Evolutionary conservation across 1,140 invertebrate species (phyloP).

Genomic region (Zaprionus tsacasi): DNA sequence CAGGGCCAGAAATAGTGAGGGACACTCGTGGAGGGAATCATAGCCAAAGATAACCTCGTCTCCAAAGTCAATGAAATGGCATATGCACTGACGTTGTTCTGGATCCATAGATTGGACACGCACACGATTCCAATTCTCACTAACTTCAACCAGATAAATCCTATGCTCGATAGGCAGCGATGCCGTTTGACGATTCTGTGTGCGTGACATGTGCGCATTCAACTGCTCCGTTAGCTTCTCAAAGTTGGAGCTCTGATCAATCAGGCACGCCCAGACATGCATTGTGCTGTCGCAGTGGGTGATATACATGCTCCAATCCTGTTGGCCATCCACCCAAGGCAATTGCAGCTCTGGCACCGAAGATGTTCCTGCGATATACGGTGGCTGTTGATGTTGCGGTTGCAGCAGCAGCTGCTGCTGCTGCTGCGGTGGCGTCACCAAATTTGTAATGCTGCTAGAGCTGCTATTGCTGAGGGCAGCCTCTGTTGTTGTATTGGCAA

Average conservation of each 20-base stretch:
- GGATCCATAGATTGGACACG: slow-evolving; percentile 62
- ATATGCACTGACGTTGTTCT: slow-evolving; percentile 53
- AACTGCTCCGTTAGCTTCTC: slow-evolving; percentile 68
- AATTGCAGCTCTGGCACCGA: slow-evolving; percentile 46
- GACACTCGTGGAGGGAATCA: slow-evolving; percentile 58
- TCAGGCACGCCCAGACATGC: slow-evolving; percentile 75
- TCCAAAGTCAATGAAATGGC: slow-evolving; percentile 82
- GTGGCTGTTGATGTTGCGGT: neutral
- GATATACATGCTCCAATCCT: slow-evolving; percentile 78
- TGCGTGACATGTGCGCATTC: slow-evolving; percentile 56
- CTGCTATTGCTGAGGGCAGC: neutral
- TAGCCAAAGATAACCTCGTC: slow-evolving; percentile 64
- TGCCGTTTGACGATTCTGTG: slow-evolving; percentile 9
- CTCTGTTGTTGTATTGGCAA: slow-evolving; percentile 51
- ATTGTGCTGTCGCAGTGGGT: slow-evolving; percentile 73
- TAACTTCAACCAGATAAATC: slow-evolving; percentile 70
- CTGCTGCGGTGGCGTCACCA: neutral
- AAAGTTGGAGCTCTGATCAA: slow-evolving; percentile 72
- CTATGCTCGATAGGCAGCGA: slow-evolving; percentile 18
- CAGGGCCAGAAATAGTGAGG: slow-evolving; percentile 61
- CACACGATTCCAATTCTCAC: slow-evolving; percentile 79
- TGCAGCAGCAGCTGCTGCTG: neutral
- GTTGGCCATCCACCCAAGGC: slow-evolving; percentile 47
- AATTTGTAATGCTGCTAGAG: neutral
- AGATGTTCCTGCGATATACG: neutral